Evolutionary conservation across 2,888 invertebrate species (phyloP), one percentile per base, ranked within the genome.

Genomic region (Teleogryllus oceanicus): DNA sequence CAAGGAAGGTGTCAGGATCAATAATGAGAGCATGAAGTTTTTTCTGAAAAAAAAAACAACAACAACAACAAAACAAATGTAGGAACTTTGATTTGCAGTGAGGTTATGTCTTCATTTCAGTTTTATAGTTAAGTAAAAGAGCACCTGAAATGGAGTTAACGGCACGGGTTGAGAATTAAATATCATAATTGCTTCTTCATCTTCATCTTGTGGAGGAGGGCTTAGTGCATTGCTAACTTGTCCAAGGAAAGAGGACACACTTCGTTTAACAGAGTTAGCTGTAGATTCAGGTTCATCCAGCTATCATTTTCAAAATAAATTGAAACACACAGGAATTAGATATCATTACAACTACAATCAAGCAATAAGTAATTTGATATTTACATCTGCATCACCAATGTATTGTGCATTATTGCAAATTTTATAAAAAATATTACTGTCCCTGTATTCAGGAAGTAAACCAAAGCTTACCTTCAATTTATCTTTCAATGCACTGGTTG

Each of bases 271-370:
- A 8, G 90, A 90, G 86, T 90, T 92, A 3, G 92, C 93, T 74
- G 93, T 90, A n/a, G 92, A 92, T 84, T 92, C 91, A 76, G 92
- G 91, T 83, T 91, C 91, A 84, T 93, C 92, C 85, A 93, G 87
- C 93, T 93, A 86, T 77, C 88, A 62, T 18, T 62, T 62, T 88
- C 83, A 81, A 81, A 82, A 74, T 74, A 74, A 2, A 74, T n/a
- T 74, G 11, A 74, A 11, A 74, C 16, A 49, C 18, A 78, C 18
- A 16, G 8, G 21, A 20, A 16, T 24, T 24, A 21, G 21, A 76
- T 76, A 76, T 20, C 21, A 20, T 20, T 4, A 20, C 16, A 21
- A 76, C 21, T n/a, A 16, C 8, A 74, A 74, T 18, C 74, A 74
- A 11, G 20, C 74, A 11, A 21, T 20, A 74, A 74, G 0, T 74